Conservation (phyloP, 2,113 vertebrate genomes). For the Ardeotis arabs region DNA sequence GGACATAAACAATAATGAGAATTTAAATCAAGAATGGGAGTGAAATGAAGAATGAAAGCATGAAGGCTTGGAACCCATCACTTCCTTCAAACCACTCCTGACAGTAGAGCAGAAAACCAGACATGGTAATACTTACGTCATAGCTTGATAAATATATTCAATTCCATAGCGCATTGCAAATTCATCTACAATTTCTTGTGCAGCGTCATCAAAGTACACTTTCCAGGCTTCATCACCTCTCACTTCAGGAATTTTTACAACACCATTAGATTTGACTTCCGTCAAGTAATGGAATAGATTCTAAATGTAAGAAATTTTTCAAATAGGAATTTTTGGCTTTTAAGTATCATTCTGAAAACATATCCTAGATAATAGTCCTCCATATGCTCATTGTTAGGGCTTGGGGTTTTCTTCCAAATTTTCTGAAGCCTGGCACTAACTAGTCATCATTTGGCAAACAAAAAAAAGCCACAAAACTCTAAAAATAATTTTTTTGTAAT, state of each 20-base stretch:
- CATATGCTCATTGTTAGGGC: background rate
- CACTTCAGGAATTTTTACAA: constrained; percentile 92
- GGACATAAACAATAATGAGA: background rate
- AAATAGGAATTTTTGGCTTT: background rate
- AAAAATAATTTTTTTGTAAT: background rate
- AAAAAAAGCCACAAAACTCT: background rate
- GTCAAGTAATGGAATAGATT: constrained; percentile 96
- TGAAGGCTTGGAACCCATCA: background rate
- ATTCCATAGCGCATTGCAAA: constrained; percentile 97
- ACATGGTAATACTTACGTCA: constrained; percentile 87
- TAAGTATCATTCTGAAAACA: background rate
- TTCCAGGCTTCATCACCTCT: constrained; percentile 98
- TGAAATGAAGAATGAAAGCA: background rate
- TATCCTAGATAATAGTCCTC: background rate
- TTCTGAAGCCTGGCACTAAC: background rate
- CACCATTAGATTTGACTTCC: constrained; percentile 88
- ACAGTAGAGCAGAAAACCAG: background rate
- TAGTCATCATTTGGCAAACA: background rate
- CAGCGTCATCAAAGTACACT: constrained; percentile 93
- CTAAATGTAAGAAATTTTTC: constrained; percentile 70
- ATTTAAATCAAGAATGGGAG: background rate
- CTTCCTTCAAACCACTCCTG: background rate
- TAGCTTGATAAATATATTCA: constrained; percentile 98
- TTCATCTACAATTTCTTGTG: constrained; percentile 98
- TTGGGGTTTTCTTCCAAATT: background rate